phyloP scores from a whole-genome alignment of 2,797 vertebrate species.

The Xiphophorus birchmanni region DNA sequence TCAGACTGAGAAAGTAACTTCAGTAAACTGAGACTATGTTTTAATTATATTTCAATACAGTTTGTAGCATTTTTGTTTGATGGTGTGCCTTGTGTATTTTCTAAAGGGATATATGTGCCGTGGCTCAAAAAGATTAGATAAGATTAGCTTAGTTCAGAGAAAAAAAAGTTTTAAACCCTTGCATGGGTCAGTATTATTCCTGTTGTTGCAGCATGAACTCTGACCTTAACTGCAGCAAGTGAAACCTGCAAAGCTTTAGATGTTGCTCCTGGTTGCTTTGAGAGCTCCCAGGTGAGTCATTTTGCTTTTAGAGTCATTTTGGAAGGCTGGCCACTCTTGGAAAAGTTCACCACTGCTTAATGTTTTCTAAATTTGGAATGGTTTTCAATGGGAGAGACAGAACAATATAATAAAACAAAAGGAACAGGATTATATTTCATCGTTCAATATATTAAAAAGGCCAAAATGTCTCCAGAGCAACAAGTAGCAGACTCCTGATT shows the following conservation, averaged over 20 bases:
- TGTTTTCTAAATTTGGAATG: not conserved
- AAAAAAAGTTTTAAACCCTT: too few species aligned
- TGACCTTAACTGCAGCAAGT: not conserved
- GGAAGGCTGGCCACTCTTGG: not conserved
- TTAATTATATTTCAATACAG: not conserved
- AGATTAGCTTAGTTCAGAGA: not conserved
- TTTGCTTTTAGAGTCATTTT: not conserved
- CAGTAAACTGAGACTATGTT: not conserved
- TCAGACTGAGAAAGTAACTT: not conserved
- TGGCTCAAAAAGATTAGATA: conserved; percentile 1
- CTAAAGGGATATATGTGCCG: not conserved
- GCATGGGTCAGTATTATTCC: not conserved
- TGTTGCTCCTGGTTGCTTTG: not conserved
- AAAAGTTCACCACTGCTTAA: not conserved
- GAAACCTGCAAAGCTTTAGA: not conserved
- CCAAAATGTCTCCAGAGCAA: not conserved
- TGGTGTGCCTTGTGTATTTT: not conserved
- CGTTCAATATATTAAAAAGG: not conserved
- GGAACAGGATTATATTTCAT: not conserved
- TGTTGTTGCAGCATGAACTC: not conserved
- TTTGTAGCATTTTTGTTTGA: not conserved
- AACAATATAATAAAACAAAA: not conserved
- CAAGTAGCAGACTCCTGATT: not conserved
- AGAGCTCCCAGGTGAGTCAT: not conserved
- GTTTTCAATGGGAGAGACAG: not conserved